These are phyloP conservation scores for Macquaria australasica DNA, from an alignment of 2,113 vertebrate species.

Conservation along the genomic window DNA sequence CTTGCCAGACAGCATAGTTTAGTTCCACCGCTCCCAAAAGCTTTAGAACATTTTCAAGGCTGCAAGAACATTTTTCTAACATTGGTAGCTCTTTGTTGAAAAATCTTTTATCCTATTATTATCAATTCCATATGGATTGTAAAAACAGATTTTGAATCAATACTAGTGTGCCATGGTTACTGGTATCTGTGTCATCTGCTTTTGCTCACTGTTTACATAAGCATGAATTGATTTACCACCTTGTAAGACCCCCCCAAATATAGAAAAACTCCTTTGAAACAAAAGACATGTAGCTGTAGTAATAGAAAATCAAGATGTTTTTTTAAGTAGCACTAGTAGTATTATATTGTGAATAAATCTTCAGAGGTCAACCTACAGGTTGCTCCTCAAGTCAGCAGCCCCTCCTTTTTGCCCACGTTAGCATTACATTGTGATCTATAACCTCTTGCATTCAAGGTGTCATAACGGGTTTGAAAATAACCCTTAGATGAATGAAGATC, in stretches of 20 bases:
- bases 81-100: neutral
- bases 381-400: conserved; percentile 5
- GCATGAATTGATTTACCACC: neutral
- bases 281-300: neutral
- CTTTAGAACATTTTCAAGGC: neutral
- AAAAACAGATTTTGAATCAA: neutral
- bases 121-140: conserved; percentile 5
- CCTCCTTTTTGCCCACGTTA: conserved; percentile 11
- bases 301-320: neutral
- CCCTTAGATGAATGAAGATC: conserved; percentile 17
- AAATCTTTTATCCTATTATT: neutral
- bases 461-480: conserved; percentile 47
- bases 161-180: neutral
- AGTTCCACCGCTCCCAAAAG: conserved; percentile 6
- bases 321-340: neutral
- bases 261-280: neutral
- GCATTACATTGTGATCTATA: conserved; percentile 25
- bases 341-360: neutral
- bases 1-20: neutral
- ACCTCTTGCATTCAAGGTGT: conserved; percentile 65
- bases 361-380: conserved; percentile 9
- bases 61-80: neutral
- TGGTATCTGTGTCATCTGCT: neutral
- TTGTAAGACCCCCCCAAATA: neutral
- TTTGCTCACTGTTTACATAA: neutral